Evolutionary conservation across 2,888 invertebrate genomes (phyloP).

Genomic region (Orthosia gothica): DNA sequence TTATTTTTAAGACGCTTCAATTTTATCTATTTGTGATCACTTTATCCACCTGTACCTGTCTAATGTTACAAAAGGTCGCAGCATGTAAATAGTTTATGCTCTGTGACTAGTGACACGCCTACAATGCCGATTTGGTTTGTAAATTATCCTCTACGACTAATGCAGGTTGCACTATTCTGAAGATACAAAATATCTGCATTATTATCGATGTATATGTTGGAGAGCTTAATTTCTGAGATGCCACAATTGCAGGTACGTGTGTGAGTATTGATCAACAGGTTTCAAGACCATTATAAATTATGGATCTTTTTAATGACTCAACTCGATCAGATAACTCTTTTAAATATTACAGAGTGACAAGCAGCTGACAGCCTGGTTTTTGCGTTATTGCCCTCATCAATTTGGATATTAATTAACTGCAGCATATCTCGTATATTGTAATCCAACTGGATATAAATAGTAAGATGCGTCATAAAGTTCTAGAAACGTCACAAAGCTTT

Average conservation of each 20-base stretch:
- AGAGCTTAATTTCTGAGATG: neutral
- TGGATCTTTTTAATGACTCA: constrained; percentile 31
- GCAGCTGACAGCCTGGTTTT: constrained; percentile 48
- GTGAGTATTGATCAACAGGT: constrained; percentile 23
- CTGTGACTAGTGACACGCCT: too few species aligned
- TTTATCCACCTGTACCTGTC: too few species aligned
- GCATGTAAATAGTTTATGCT: too few species aligned
- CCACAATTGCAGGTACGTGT: neutral
- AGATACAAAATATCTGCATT: neutral
- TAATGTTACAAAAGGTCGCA: too few species aligned
- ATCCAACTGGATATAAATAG: constrained; percentile 8
- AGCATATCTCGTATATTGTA: constrained; percentile 29
- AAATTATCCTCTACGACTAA: neutral
- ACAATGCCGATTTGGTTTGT: neutral
- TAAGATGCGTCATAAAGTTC: constrained; percentile 6
- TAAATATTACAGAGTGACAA: constrained; percentile 44
- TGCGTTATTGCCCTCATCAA: constrained; percentile 44
- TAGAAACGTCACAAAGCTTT: constrained; percentile 28
- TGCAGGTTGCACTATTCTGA: neutral
- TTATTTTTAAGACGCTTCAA: too few species aligned
- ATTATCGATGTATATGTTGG: neutral
- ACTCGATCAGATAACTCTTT: constrained; percentile 50
- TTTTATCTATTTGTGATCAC: too few species aligned
- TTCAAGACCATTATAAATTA: constrained; percentile 44
- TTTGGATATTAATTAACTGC: constrained; percentile 48